A percentile compares a stretch with the other conserved stretches of the same genome.
These are phyloP conservation scores for Aphodius granarius DNA, from an alignment of 2,888 invertebrate species.

Conservation along the genomic window DNA sequence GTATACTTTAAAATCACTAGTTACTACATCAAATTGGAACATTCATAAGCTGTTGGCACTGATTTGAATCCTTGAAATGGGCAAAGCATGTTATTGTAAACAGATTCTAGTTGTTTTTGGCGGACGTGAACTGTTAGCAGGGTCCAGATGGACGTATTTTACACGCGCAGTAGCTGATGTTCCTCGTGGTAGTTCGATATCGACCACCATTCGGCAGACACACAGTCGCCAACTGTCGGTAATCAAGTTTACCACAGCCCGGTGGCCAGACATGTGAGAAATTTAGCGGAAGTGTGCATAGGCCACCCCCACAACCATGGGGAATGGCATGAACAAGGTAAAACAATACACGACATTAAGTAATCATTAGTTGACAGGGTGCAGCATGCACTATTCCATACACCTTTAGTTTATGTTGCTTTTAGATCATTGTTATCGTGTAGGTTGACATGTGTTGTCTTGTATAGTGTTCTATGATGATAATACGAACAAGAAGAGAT, in stretches of 20 bases:
- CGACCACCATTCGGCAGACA: slow-evolving; percentile 46
- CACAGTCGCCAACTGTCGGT: slow-evolving; percentile 44
- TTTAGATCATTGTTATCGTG: too few relatives aligned
- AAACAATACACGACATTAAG: slow-evolving; percentile 50
- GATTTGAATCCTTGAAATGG: too few relatives aligned
- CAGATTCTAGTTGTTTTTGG: not conserved
- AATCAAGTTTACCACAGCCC: slow-evolving; percentile 26
- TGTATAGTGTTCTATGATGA: too few relatives aligned
- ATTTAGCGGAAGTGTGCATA: slow-evolving; percentile 27
- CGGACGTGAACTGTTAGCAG: not conserved
- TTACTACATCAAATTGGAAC: too few relatives aligned
- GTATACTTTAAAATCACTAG: too few relatives aligned
- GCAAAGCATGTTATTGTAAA: not conserved
- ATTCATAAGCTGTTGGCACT: not conserved
- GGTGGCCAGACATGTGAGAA: slow-evolving; percentile 45
- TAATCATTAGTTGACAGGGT: not conserved
- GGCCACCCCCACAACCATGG: slow-evolving; percentile 60
- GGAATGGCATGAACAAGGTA: slow-evolving; percentile 93
- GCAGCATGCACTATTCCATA: not conserved
- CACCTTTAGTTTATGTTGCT: not conserved
- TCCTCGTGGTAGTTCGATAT: slow-evolving; percentile 43
- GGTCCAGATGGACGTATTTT: not conserved
- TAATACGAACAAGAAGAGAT: too few relatives aligned
- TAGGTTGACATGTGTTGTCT: too few relatives aligned
- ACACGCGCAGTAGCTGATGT: slow-evolving; percentile 5